Evolutionary conservation across 2,888 invertebrate genomes (phyloP).

Genomic region (Horisme vitalbata): DNA sequence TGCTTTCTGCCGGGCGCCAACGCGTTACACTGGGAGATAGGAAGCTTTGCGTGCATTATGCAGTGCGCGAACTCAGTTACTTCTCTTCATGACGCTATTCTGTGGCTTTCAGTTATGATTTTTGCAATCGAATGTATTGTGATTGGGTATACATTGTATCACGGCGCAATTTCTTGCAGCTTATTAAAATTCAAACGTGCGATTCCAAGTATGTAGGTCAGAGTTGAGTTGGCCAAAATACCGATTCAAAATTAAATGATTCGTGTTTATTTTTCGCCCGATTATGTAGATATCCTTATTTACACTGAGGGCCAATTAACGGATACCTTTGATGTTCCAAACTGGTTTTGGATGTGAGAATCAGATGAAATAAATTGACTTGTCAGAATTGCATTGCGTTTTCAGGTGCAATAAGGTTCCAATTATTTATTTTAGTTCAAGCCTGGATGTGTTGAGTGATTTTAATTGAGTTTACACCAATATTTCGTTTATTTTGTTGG

Average conservation of each 20-base stretch:
- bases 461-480: constrained; percentile 10
- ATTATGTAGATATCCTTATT: constrained; percentile 40
- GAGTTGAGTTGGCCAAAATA: constrained; percentile 23
- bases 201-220: constrained; percentile 12
- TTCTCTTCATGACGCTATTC: constrained; percentile 38
- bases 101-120: constrained; percentile 31
- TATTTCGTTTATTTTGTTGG: not conserved
- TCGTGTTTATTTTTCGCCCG: constrained; percentile 34
- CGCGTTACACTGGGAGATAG: constrained; percentile 54
- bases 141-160: constrained; percentile 4
- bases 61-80: constrained; percentile 42
- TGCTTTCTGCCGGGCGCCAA: constrained; percentile 46
- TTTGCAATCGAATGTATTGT: constrained; percentile 31
- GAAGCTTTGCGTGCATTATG: constrained; percentile 54
- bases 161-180: constrained; percentile 1
- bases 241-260: constrained; percentile 24
- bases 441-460: constrained; percentile 19
- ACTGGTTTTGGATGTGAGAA: constrained; percentile 66
- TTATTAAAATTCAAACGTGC: constrained; percentile 1
- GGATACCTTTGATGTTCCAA: constrained; percentile 72
- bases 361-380: constrained; percentile 72
- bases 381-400: constrained; percentile 56
- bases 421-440: constrained; percentile 56
- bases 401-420: constrained; percentile 58
- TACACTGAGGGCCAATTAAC: constrained; percentile 62